Evolutionary conservation across 2,888 invertebrate genomes (phyloP).

Genomic region (Sinopyrophorus schimmeli): DNA sequence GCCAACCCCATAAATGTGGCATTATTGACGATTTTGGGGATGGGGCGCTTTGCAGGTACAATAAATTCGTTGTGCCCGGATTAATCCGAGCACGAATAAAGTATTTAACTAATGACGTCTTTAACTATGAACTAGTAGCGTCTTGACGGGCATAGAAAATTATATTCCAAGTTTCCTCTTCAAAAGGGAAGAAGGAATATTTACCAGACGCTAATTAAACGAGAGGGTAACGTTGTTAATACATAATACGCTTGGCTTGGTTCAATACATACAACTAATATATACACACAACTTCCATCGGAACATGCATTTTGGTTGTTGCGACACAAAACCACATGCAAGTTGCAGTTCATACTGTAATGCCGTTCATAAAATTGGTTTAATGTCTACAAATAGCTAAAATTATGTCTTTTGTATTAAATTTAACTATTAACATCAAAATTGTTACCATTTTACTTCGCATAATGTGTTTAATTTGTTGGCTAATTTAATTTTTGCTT

Average conservation of each 20-base stretch:
- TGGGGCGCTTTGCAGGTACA: too few species aligned
- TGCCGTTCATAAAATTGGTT: conserved; percentile 7
- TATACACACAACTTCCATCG: conserved; percentile 6
- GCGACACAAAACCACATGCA: conserved; percentile 1
- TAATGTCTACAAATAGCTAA: not conserved
- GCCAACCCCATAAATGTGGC: too few species aligned
- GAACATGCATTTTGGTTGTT: conserved; percentile 8
- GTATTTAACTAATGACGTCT: conserved; percentile 7
- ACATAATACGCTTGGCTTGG: conserved; percentile 5
- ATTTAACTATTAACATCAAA: too few species aligned
- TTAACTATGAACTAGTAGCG: too few species aligned
- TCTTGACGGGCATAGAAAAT: too few species aligned
- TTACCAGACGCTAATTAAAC: conserved; percentile 12
- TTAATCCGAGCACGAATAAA: conserved; percentile 5
- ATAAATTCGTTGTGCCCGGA: conserved; percentile 4
- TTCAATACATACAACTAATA: conserved; percentile 16
- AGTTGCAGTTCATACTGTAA: conserved; percentile 3
- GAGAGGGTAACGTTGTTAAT: conserved; percentile 10
- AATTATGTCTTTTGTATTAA: not conserved
- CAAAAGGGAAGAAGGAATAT: too few species aligned
- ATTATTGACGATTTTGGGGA: too few species aligned
- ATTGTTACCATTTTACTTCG: too few species aligned
- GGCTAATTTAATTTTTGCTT: too few species aligned
- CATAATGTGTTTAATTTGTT: too few species aligned
- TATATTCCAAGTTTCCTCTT: too few species aligned